Percentiles rank a stretch among this genome's conserved stretches.
Evolutionary conservation across 2,113 vertebrate genomes (phyloP).

Genomic region (Halichoeres trimaculatus): DNA sequence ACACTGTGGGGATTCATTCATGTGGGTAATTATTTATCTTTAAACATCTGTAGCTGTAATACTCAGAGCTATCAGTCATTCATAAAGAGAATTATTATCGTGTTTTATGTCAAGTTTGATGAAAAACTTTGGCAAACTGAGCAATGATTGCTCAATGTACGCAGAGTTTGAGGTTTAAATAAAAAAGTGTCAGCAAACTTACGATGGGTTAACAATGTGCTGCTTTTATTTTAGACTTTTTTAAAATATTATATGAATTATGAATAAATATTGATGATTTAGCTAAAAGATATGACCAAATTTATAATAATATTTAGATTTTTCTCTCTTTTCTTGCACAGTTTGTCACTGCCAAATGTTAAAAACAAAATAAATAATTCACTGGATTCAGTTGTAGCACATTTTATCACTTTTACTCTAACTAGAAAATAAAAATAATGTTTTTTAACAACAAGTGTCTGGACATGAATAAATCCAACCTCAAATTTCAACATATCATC

Average conservation of each 20-base stretch:
- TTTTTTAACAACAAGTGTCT: too few relatives aligned
- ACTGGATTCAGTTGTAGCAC: too few relatives aligned
- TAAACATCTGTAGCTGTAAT: constrained; percentile 5
- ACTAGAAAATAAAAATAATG: too few relatives aligned
- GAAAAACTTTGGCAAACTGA: neutral
- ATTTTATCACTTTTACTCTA: neutral
- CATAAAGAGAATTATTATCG: neutral
- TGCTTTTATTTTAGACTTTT: neutral
- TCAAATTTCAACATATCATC: neutral
- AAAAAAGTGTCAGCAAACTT: neutral
- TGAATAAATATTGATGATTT: neutral
- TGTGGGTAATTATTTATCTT: constrained; percentile 9
- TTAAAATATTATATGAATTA: neutral
- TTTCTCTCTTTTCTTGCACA: too few relatives aligned
- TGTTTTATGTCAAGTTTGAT: neutral
- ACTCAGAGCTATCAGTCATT: constrained; percentile 4
- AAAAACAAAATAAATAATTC: too few relatives aligned
- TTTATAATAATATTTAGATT: neutral
- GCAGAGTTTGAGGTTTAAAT: neutral
- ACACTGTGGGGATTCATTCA: neutral
- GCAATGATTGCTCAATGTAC: neutral
- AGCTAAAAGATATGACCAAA: neutral
- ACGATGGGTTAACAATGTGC: neutral
- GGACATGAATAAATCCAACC: neutral
- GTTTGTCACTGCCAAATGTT: too few relatives aligned